These are phyloP conservation scores for Forpus xanthops DNA, from an alignment of 2,797 vertebrate species.

Conservation along the genomic window DNA sequence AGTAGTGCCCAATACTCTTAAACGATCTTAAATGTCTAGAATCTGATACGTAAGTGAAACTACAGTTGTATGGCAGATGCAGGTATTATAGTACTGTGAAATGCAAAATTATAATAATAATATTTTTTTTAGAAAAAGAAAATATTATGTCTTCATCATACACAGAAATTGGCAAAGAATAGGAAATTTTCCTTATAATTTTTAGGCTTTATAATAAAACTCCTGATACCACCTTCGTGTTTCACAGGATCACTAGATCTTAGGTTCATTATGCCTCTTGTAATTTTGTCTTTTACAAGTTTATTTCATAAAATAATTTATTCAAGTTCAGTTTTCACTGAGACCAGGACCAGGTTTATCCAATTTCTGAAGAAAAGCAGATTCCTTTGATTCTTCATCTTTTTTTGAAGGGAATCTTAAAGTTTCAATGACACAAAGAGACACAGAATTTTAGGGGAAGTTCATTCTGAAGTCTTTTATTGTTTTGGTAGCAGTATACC, in stretches of 20 bases:
- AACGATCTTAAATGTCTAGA: not conserved
- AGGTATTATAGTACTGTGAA: not conserved
- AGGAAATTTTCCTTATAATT: not conserved
- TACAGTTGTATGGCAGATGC: not conserved
- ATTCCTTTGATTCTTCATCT: not conserved
- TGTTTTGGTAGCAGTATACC: not conserved
- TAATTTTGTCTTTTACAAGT: not conserved
- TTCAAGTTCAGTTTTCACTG: not conserved
- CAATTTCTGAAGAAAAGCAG: not conserved
- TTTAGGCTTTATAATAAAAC: not conserved
- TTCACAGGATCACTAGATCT: not conserved
- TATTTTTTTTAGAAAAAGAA: not conserved
- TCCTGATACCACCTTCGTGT: accelerated
- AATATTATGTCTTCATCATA: not conserved
- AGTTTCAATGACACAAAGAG: not conserved
- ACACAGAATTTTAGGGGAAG: not conserved
- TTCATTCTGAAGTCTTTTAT: not conserved
- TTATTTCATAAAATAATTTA: not conserved
- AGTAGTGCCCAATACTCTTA: not conserved
- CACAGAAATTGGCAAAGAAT: not conserved
- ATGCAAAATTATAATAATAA: not conserved
- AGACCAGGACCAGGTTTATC: not conserved
- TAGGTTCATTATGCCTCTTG: not conserved
- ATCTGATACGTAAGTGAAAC: not conserved
- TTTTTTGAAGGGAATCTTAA: not conserved